Evolutionary conservation across 2,797 vertebrate species (phyloP).

Genomic region (Chromis chromis): DNA sequence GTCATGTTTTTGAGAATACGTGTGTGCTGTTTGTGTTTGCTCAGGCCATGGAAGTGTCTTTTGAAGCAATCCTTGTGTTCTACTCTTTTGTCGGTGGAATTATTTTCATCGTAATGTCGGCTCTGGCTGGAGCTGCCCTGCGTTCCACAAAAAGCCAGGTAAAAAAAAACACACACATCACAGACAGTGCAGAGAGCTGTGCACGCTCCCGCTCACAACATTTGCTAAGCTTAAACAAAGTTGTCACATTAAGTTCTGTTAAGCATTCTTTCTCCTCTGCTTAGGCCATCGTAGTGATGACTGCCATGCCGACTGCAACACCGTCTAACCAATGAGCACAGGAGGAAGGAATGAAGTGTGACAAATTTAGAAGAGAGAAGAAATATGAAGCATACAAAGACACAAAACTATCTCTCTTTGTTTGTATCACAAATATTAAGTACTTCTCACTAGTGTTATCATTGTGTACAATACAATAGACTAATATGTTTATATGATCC

Average conservation of each 20-base stretch:
- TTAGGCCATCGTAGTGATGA: constrained; percentile 63
- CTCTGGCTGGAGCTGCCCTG: constrained; percentile 62
- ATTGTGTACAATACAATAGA: background rate
- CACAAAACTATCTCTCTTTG: background rate
- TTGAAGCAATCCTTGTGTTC: constrained; percentile 49
- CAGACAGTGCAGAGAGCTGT: background rate
- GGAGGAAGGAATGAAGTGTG: constrained; percentile 1
- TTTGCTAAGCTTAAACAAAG: constrained; percentile 3
- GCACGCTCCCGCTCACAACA: background rate
- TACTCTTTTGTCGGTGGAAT: constrained; percentile 56
- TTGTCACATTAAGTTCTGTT: background rate
- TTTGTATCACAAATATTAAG: background rate
- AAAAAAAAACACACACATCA: constrained; percentile 18
- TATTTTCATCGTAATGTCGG: constrained; percentile 72
- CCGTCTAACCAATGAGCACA: constrained; percentile 41
- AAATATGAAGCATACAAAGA: constrained; percentile 1
- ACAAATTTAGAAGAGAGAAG: constrained; percentile 3
- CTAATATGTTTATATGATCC: background rate
- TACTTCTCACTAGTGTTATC: constrained; percentile 1
- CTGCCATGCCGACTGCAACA: background rate
- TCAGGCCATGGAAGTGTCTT: constrained; percentile 11
- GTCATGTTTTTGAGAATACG: background rate
- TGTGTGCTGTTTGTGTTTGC: constrained; percentile 30
- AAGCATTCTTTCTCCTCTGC: constrained; percentile 25
- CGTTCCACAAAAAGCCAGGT: constrained; percentile 72